phyloP scores from a whole-genome alignment of 2,797 vertebrate genomes.

The Enteromius radiatus region DNA sequence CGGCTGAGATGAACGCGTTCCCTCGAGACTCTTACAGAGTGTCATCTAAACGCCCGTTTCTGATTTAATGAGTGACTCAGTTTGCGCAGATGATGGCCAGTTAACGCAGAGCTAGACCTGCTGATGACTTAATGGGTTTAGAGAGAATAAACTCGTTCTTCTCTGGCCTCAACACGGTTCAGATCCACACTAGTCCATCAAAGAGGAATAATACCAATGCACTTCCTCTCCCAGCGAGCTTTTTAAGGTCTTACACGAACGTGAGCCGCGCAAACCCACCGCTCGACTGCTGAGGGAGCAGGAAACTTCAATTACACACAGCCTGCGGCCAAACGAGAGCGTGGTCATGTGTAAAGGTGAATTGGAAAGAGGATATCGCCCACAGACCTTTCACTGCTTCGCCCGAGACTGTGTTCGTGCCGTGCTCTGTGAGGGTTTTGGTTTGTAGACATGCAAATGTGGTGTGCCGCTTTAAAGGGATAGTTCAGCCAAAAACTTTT shows the following conservation, averaged over 20 bases:
- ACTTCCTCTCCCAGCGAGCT: background rate
- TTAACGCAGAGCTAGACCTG: background rate
- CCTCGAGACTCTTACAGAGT: background rate
- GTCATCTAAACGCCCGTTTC: background rate
- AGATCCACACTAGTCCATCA: background rate
- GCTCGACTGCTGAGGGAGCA: background rate
- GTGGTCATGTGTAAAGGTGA: slow-evolving; percentile 8
- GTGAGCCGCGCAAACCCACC: background rate
- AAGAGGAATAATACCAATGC: background rate
- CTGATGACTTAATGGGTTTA: background rate
- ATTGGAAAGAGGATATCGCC: slow-evolving; percentile 2
- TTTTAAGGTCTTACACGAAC: background rate
- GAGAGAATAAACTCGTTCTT: slow-evolving; percentile 11
- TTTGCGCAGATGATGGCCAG: background rate
- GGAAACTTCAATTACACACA: background rate
- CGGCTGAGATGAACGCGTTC: slow-evolving; percentile 16
- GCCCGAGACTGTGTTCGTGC: background rate
- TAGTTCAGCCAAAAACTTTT: background rate
- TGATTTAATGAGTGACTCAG: background rate
- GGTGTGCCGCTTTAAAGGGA: background rate
- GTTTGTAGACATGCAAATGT: background rate
- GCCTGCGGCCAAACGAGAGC: background rate
- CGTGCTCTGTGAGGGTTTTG: background rate
- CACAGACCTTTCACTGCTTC: background rate
- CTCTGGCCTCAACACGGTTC: too few species aligned